Conservation (phyloP, 2,113 vertebrate species). For the Potamarius usumacintae region DNA sequence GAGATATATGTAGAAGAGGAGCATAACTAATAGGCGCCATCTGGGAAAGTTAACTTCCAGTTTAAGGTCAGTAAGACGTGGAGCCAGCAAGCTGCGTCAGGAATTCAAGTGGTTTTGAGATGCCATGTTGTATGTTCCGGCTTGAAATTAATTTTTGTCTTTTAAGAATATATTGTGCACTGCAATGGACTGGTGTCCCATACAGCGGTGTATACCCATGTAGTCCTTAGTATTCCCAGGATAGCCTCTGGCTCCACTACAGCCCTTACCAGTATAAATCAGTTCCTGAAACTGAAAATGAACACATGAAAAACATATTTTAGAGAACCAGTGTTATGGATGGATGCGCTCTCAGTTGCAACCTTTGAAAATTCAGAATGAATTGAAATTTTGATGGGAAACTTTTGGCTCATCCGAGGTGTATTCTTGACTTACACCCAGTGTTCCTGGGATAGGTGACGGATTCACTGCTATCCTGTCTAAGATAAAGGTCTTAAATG, state of each 20-base stretch:
- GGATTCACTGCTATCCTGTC: not conserved
- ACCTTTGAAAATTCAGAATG: not conserved
- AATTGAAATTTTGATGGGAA: not conserved
- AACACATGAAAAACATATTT: not conserved
- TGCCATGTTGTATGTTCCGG: not conserved
- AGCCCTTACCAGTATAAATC: not conserved
- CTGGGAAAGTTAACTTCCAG: slow-evolving; percentile 33
- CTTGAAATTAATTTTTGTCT: not conserved
- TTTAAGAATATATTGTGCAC: not conserved
- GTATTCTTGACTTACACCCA: not conserved
- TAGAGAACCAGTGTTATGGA: not conserved
- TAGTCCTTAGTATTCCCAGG: not conserved
- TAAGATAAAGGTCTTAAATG: not conserved
- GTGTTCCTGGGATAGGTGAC: not conserved
- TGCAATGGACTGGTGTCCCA: not conserved
- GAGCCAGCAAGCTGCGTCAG: not conserved
- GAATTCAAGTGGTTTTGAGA: not conserved
- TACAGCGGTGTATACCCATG: not conserved
- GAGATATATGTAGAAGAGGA: slow-evolving; percentile 5
- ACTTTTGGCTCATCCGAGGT: not conserved
- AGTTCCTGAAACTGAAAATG: not conserved
- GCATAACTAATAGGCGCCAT: slow-evolving; percentile 23
- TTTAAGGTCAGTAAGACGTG: slow-evolving; percentile 32
- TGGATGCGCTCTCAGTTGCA: not conserved
- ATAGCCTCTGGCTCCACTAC: not conserved